Evolutionary conservation across 2,888 invertebrate species (phyloP).

Genomic region (Drosophila silvestris): DNA sequence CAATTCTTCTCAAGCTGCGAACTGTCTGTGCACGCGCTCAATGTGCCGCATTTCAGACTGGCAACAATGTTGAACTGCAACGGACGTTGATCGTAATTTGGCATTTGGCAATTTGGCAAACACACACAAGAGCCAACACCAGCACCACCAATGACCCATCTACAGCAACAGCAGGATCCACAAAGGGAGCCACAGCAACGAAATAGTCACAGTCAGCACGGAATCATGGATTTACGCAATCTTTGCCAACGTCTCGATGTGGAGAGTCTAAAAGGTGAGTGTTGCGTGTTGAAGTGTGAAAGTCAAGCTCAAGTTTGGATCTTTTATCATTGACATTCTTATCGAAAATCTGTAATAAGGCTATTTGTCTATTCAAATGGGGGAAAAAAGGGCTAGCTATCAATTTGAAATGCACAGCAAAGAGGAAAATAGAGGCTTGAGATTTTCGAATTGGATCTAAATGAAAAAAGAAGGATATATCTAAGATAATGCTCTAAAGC

Average conservation of each 20-base stretch:
- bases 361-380: background rate
- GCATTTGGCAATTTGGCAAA: conserved; percentile 11
- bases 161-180: conserved; percentile 28
- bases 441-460: background rate
- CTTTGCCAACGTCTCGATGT: conserved; percentile 83
- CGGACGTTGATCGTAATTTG: conserved; percentile 53
- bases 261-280: conserved; percentile 80
- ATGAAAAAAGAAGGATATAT: background rate
- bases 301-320: background rate
- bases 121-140: background rate
- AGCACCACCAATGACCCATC: conserved; percentile 19
- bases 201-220: conserved; percentile 10
- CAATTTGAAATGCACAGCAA: background rate
- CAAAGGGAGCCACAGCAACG: conserved; percentile 2
- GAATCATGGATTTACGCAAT: conserved; percentile 82
- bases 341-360: background rate
- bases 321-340: background rate
- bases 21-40: conserved; percentile 19
- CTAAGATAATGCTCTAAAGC: background rate
- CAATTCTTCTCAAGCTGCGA: conserved; percentile 28
- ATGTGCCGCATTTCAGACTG: conserved; percentile 42
- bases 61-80: conserved; percentile 68
- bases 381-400: background rate
- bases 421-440: background rate
- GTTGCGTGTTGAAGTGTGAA: background rate